Base-by-base conservation (phyloP, 2,888 invertebrate species). In the Ypsolopha scabrella region DNA sequence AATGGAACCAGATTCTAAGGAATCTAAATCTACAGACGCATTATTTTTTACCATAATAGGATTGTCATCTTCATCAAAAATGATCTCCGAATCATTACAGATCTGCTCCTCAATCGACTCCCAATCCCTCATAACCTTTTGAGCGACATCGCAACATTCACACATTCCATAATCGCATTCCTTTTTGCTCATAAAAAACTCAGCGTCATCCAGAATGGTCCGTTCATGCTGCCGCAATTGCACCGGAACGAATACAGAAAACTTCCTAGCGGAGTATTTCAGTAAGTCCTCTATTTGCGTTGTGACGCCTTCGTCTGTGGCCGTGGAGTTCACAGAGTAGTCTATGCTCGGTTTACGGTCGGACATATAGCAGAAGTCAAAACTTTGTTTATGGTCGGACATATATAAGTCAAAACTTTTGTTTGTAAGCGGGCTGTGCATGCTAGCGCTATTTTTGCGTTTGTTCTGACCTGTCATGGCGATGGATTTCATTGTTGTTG, bases 401-500 rank as follows among this genome's bases (percentile, higher is more conserved):
- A 4, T 24, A 24, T 24, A 24, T 2, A 24, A 24, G 24, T 24
- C 24, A 4, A 24, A 24, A 24, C 24, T 24, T 24, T 24, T 2
- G 24, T 24, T 24, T 24, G 24, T 24, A 24, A 24, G 24, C 24
- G 24, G 24, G 24, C 24, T 24, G 24, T 24, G 24, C 24, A 24
- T 24, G 24, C 24, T 24, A 24, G 75, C 68, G 70, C 80, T 83
- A 74, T 55, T 61, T 53, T 72, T 75, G 68, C 80, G 61, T 73
- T 71, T 77, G 52, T 60, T 63, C 83, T 87, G 90, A 92, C 92
- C 92, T 90, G 94, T 94, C 92, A 94, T 94, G 45, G 89, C 86
- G 60, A 88, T 80, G 7, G 93, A 91, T 75, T 91, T 93, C 71
- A 93, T 92, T 6, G 90, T 88, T 0, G 90, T 88, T 14, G 93